Evolutionary conservation across 2,113 vertebrate species (phyloP).

Genomic region (Alouatta palliata): DNA sequence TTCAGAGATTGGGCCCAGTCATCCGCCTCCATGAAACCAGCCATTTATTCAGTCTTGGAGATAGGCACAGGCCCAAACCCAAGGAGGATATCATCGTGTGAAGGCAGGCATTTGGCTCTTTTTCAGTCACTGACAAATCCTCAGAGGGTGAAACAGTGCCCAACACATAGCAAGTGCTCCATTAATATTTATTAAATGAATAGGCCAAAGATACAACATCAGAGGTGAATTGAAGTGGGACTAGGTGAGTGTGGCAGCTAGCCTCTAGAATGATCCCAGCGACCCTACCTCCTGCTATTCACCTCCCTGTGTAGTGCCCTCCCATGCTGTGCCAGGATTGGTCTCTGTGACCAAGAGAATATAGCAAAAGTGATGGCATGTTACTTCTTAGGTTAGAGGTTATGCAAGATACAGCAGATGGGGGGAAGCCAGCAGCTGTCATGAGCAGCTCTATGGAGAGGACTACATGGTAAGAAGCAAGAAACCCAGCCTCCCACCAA

Average conservation of each 20-base stretch:
- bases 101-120: neutral
- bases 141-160: neutral
- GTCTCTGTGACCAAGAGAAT: neutral
- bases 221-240: neutral
- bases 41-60: fast-evolving
- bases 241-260: neutral
- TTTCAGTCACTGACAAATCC: neutral
- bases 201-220: neutral
- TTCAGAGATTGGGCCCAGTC: neutral
- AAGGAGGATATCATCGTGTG: neutral
- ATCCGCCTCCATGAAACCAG: fast-evolving
- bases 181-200: neutral
- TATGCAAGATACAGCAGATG: neutral
- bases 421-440: neutral
- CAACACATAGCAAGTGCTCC: neutral
- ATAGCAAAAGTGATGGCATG: fast-evolving
- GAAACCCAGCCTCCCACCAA: fast-evolving
- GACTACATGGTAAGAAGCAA: fast-evolving
- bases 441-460: neutral
- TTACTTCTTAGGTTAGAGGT: neutral
- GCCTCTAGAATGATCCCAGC: fast-evolving
- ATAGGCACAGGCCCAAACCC: neutral
- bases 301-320: neutral
- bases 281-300: neutral
- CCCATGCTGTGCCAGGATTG: fast-evolving